A percentile compares a stretch with the other conserved stretches of the same genome.
These are phyloP conservation scores for Gila robusta DNA, from an alignment of 2,797 vertebrate species.

Conservation along the genomic window DNA sequence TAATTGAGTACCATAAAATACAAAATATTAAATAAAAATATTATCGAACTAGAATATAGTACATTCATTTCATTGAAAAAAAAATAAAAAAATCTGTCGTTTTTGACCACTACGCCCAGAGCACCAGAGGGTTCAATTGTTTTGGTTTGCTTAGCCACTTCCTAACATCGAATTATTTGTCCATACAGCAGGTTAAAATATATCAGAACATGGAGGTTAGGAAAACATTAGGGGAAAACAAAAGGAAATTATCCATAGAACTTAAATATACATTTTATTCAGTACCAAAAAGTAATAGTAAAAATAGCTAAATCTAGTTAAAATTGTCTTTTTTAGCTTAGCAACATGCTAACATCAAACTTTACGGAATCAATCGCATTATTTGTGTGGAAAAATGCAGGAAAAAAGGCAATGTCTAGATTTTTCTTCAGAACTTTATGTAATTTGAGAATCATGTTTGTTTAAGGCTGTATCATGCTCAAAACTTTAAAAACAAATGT, in stretches of 20 bases:
- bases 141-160: background rate
- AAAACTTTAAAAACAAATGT: background rate
- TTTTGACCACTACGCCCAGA: no score
- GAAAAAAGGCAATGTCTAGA: no score
- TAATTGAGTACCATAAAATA: background rate
- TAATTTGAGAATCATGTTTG: background rate
- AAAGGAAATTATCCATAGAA: background rate
- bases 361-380: background rate
- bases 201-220: background rate
- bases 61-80: background rate
- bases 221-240: background rate
- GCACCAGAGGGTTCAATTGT: background rate
- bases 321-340: slow-evolving; percentile 2
- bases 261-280: background rate
- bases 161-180: background rate
- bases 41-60: background rate
- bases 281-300: background rate
- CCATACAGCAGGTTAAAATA: background rate
- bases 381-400: no score
- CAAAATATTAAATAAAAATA: no score
- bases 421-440: no score
- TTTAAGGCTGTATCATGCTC: background rate
- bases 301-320: background rate
- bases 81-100: no score
- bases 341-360: slow-evolving; percentile 3